A percentile compares a stretch with the other conserved stretches of the same genome.
Conservation (phyloP, 1,140 invertebrate genomes). For the Octopus bimaculoides region DNA sequence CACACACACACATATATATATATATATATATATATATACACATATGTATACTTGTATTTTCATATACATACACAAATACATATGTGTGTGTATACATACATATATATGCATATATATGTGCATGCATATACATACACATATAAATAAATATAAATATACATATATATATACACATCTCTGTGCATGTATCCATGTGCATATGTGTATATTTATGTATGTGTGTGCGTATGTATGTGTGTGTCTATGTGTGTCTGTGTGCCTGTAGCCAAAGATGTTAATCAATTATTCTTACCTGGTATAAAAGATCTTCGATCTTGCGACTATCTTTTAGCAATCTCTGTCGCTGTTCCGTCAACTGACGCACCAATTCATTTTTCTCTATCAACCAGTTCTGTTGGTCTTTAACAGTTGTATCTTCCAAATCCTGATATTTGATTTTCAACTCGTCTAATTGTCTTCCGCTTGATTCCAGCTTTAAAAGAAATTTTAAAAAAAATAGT, state of each 20-base stretch:
- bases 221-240: neutral
- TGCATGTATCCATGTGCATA: neutral
- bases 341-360: conserved; percentile 34
- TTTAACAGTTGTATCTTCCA: conserved; percentile 30
- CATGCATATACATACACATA: neutral
- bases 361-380: conserved; percentile 36
- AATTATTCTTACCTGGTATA: conserved; percentile 25
- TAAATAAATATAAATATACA: neutral
- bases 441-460: neutral
- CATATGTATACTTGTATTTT: no score
- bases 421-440: conserved; percentile 18
- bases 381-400: conserved; percentile 36
- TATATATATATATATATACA: neutral
- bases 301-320: conserved; percentile 33
- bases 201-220: neutral
- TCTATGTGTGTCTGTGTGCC: neutral
- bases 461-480: neutral
- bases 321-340: conserved; percentile 36
- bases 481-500: no score
- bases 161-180: neutral
- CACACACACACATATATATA: neutral
- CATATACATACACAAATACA: neutral
- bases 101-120: neutral
- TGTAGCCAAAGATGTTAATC: neutral
- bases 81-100: neutral